Percentiles rank a stretch among this genome's conserved stretches.
Conservation (phyloP, 2,888 invertebrate genomes). For the Chloroclysta siterata region DNA sequence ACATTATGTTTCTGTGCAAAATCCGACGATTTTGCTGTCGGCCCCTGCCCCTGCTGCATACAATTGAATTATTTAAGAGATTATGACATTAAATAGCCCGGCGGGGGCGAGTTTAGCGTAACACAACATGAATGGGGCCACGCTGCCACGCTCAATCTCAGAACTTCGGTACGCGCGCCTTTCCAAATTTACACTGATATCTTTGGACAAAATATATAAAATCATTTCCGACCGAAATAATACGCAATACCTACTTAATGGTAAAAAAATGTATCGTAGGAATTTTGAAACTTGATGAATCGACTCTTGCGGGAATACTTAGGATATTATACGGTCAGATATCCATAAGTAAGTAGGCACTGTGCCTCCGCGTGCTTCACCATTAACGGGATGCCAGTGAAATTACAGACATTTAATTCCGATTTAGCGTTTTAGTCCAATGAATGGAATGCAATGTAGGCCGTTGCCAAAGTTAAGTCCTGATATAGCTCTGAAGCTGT, state of each 20-base stretch:
- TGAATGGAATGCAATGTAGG: constrained; percentile 18
- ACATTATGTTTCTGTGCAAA: constrained; percentile 49
- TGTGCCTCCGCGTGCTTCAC: constrained; percentile 5
- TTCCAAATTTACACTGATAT: constrained; percentile 4
- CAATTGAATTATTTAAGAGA: constrained; percentile 63
- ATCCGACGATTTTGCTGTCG: constrained; percentile 53
- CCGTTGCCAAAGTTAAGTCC: constrained; percentile 8
- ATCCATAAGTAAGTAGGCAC: constrained; percentile 12
- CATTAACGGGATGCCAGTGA: constrained; percentile 9
- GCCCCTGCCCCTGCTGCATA: constrained; percentile 53
- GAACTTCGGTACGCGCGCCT: constrained; percentile 6
- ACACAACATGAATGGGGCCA: constrained; percentile 48
- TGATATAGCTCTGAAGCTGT: constrained; percentile 2
- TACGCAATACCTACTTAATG: neutral
- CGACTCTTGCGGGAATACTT: constrained; percentile 23
- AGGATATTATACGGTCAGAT: constrained; percentile 25
- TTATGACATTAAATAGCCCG: constrained; percentile 61
- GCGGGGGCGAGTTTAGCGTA: constrained; percentile 48
- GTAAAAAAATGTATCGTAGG: constrained; percentile 4
- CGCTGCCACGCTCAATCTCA: constrained; percentile 21
- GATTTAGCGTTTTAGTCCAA: constrained; percentile 19
- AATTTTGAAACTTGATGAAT: constrained; percentile 34
- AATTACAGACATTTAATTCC: constrained; percentile 21
- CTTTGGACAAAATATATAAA: neutral
- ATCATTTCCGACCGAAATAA: neutral